These are phyloP conservation scores for Sminthurinus aureus DNA, from an alignment of 2,888 invertebrate species.

Conservation along the genomic window DNA sequence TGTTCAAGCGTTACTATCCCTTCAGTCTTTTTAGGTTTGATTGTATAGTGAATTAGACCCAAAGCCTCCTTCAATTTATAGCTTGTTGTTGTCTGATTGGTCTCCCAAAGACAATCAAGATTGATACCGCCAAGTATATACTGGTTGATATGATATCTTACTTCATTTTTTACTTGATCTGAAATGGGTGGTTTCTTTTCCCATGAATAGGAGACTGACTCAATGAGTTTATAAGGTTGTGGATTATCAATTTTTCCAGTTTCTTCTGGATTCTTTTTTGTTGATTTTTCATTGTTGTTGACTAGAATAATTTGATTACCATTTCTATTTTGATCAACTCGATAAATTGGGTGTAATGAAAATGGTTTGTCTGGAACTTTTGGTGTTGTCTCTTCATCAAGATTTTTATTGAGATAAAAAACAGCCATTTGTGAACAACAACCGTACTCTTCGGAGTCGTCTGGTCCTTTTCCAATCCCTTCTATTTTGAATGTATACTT, in stretches of 20 bases:
- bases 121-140: not conserved
- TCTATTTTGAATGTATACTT: constrained; percentile 75
- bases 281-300: not conserved
- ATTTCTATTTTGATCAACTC: constrained; percentile 7
- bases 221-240: not conserved
- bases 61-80: not conserved
- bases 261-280: not conserved
- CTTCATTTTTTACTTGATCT: not conserved
- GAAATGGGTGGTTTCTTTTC: not conserved
- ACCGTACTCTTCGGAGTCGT: constrained; percentile 72
- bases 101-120: not conserved
- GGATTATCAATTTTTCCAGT: not conserved
- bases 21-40: not conserved
- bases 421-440: constrained; percentile 84
- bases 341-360: not conserved
- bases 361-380: not conserved
- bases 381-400: not conserved
- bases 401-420: constrained; percentile 65
- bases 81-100: not conserved
- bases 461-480: constrained; percentile 80
- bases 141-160: not conserved
- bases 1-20: not conserved
- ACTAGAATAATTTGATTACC: not conserved
- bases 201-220: not conserved
- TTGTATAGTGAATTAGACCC: not conserved